A percentile compares a stretch with the other conserved stretches of the same genome.
Evolutionary conservation across 1,140 invertebrate genomes (phyloP).

Genomic region (Hyles vespertilio): DNA sequence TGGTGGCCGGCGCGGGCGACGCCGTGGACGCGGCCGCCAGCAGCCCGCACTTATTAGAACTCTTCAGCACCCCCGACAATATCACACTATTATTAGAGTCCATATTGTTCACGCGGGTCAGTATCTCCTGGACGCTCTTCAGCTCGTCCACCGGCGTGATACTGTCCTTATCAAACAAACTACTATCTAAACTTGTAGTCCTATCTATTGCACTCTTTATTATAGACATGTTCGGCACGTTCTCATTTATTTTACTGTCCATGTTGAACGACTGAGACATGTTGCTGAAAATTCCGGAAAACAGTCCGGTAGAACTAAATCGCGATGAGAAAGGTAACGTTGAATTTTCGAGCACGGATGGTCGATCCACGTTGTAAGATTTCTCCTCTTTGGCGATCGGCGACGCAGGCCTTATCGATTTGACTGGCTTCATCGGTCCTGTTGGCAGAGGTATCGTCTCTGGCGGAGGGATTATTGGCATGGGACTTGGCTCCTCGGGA

Average conservation of each 20-base stretch:
- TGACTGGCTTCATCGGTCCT: conserved; percentile 42
- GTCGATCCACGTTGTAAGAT: conserved; percentile 23
- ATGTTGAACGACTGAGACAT: conserved; percentile 52
- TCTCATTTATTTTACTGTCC: conserved; percentile 52
- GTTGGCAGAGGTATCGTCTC: conserved; percentile 60
- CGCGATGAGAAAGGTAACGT: conserved; percentile 53
- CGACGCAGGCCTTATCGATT: conserved; percentile 15
- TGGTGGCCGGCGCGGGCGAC: conserved; percentile 23
- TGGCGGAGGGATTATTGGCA: conserved; percentile 40
- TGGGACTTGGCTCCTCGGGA: conserved; percentile 53
- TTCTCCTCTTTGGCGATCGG: conserved; percentile 34
- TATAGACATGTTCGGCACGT: conserved; percentile 69
- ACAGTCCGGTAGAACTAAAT: conserved; percentile 61
- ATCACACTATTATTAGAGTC: conserved; percentile 71
- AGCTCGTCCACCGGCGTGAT: conserved; percentile 62
- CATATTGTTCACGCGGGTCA: conserved; percentile 72
- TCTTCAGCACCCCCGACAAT: conserved; percentile 63
- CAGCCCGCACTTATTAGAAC: conserved; percentile 35
- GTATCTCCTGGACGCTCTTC: conserved; percentile 69
- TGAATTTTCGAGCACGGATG: conserved; percentile 40
- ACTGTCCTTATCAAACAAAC: conserved; percentile 63
- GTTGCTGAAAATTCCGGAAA: conserved; percentile 66
- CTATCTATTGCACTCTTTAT: conserved; percentile 74
- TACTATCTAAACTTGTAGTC: conserved; percentile 69
- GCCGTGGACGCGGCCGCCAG: conserved; percentile 24